These are phyloP conservation scores for Lepas anatifera DNA, from an alignment of 2,888 invertebrate species.

Conservation along the genomic window DNA sequence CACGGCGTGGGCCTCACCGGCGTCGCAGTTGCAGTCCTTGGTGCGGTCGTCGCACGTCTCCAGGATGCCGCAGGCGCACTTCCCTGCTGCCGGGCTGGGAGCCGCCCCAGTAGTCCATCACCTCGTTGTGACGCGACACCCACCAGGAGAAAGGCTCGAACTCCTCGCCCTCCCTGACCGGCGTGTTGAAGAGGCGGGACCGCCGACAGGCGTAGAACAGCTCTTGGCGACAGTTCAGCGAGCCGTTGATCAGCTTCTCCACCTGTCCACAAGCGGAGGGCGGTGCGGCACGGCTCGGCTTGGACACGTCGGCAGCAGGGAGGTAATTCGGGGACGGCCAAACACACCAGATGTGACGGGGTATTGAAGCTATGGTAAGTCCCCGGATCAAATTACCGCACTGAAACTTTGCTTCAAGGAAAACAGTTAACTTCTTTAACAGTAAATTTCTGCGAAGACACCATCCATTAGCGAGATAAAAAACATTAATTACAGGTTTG, in stretches of 20 bases:
- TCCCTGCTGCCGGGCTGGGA: constrained; percentile 54
- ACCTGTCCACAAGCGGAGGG: not conserved
- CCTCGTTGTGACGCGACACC: constrained; percentile 84
- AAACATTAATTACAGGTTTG: too few relatives aligned
- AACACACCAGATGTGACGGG: too few relatives aligned
- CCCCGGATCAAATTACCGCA: too few relatives aligned
- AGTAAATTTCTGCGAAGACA: too few relatives aligned
- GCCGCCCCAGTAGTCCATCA: constrained; percentile 89
- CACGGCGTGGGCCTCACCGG: too few relatives aligned
- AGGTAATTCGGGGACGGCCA: too few relatives aligned
- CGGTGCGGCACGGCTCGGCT: too few relatives aligned
- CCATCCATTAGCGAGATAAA: too few relatives aligned
- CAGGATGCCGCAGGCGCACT: constrained; percentile 80
- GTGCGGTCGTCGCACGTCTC: constrained; percentile 68
- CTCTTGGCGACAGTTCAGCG: constrained; percentile 66
- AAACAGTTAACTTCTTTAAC: too few relatives aligned
- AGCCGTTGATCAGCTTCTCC: constrained; percentile 54
- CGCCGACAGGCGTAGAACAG: constrained; percentile 67
- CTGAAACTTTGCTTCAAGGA: too few relatives aligned
- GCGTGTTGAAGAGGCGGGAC: constrained; percentile 71
- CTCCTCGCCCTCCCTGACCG: constrained; percentile 31
- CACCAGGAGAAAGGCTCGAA: constrained; percentile 82
- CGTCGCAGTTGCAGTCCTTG: constrained; percentile 95
- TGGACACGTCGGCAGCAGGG: too few relatives aligned
- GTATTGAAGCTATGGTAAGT: too few relatives aligned